These are phyloP conservation scores for Melanerpes formicivorus DNA, from an alignment of 2,113 vertebrate species.

Conservation along the genomic window DNA sequence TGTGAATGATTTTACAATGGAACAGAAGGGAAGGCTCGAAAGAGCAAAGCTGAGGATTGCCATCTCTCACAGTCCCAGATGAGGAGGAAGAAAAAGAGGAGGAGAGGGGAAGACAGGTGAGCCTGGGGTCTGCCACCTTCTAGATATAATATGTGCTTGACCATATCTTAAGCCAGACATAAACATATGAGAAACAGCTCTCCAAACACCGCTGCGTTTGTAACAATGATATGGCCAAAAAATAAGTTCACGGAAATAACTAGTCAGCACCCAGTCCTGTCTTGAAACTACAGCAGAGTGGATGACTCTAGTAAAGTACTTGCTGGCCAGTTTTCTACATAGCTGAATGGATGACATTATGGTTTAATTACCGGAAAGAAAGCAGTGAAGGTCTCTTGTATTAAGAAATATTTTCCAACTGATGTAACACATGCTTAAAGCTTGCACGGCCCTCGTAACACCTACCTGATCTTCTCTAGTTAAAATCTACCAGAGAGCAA, in stretches of 20 bases:
- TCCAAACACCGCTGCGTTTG: background rate
- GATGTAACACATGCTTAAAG: background rate
- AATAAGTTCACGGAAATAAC: background rate
- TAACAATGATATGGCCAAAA: background rate
- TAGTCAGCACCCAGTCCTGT: background rate
- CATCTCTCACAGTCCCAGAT: background rate
- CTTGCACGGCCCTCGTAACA: background rate
- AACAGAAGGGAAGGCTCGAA: background rate
- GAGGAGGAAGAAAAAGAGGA: background rate
- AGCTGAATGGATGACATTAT: background rate
- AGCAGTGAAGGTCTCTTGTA: background rate
- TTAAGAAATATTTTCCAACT: conserved; percentile 49
- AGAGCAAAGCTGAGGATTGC: background rate
- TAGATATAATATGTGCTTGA: background rate
- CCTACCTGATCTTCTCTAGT: background rate
- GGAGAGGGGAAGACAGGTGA: background rate
- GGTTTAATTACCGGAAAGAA: conserved; percentile 49
- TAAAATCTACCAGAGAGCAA: background rate
- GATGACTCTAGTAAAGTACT: background rate
- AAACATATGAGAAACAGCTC: background rate
- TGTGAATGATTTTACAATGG: background rate
- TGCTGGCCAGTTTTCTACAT: background rate
- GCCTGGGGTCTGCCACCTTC: background rate
- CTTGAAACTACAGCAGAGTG: background rate
- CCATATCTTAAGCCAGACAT: background rate